A percentile compares a stretch with the other conserved stretches of the same genome.
These are phyloP conservation scores for Ips typographus DNA, from an alignment of 1,140 invertebrate species.

Conservation along the genomic window DNA sequence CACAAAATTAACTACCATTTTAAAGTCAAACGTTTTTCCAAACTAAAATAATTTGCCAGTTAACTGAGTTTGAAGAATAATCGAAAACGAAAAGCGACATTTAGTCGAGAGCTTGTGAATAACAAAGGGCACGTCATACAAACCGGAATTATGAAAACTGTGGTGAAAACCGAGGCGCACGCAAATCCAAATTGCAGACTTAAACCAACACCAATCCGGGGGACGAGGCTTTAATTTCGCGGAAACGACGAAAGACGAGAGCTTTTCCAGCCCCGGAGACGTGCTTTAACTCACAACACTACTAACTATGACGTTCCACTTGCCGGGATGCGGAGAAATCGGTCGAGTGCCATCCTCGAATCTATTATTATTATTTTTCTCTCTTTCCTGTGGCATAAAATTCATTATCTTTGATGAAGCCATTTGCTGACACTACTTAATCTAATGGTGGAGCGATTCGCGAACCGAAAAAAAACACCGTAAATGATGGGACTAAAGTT, in stretches of 20 bases:
- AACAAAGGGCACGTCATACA: too few relatives aligned
- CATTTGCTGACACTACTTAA: conserved; percentile 3
- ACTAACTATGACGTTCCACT: conserved; percentile 9
- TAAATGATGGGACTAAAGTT: conserved; percentile 1
- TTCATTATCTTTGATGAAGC: conserved; percentile 2
- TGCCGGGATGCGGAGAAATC: not conserved
- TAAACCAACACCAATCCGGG: conserved; percentile 7
- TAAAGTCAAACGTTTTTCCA: too few relatives aligned
- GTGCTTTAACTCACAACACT: conserved; percentile 12
- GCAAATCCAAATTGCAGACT: not conserved
- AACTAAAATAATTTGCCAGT: too few relatives aligned
- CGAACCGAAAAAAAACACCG: not conserved
- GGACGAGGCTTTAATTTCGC: conserved; percentile 9
- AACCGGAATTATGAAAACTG: not conserved
- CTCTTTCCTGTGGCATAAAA: not conserved
- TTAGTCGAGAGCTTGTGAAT: too few relatives aligned
- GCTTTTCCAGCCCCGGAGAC: conserved; percentile 9
- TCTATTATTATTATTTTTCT: conserved; percentile 1
- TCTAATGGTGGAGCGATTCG: not conserved
- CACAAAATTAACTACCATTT: too few relatives aligned
- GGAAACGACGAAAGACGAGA: conserved; percentile 1
- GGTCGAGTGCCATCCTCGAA: conserved; percentile 8
- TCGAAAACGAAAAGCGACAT: too few relatives aligned
- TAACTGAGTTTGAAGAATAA: too few relatives aligned
- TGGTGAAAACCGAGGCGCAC: not conserved